Conservation (phyloP, 1,140 invertebrate genomes). For the Brachionus rotundiformis region DNA sequence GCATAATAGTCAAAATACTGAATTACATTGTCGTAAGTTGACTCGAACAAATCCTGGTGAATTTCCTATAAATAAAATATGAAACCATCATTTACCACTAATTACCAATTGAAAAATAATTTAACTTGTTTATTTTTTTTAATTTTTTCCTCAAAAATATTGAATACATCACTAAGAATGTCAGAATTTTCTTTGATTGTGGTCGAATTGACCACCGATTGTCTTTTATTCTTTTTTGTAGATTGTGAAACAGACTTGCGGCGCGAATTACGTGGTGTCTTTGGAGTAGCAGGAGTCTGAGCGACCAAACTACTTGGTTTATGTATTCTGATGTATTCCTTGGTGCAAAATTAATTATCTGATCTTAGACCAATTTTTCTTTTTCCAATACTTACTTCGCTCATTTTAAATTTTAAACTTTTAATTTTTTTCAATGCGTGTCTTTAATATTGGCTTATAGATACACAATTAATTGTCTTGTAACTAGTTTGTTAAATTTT, state of each 20-base stretch:
- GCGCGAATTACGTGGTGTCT: constrained; percentile 21
- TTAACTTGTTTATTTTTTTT: constrained; percentile 39
- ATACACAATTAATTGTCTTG: background rate
- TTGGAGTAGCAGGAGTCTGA: background rate
- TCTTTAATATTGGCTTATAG: background rate
- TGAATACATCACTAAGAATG: background rate
- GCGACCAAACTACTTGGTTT: background rate
- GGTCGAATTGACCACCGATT: background rate
- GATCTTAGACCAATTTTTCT: no score
- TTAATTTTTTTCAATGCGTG: background rate
- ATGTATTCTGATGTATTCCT: constrained; percentile 51
- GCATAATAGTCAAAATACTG: constrained; percentile 51
- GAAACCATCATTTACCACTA: background rate
- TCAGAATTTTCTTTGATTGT: background rate
- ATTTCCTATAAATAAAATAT: constrained; percentile 26
- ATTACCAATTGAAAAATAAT: background rate
- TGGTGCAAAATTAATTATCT: background rate
- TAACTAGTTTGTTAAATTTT: background rate
- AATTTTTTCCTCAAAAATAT: constrained; percentile 39
- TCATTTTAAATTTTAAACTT: constrained; percentile 3
- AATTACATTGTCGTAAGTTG: constrained; percentile 28
- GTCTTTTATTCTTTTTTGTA: constrained; percentile 2
- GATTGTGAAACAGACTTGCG: constrained; percentile 34
- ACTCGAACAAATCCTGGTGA: constrained; percentile 41
- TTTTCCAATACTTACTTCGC: background rate